Base-by-base conservation (phyloP, 2,113 vertebrate genomes). In the Sylvietta virens region DNA sequence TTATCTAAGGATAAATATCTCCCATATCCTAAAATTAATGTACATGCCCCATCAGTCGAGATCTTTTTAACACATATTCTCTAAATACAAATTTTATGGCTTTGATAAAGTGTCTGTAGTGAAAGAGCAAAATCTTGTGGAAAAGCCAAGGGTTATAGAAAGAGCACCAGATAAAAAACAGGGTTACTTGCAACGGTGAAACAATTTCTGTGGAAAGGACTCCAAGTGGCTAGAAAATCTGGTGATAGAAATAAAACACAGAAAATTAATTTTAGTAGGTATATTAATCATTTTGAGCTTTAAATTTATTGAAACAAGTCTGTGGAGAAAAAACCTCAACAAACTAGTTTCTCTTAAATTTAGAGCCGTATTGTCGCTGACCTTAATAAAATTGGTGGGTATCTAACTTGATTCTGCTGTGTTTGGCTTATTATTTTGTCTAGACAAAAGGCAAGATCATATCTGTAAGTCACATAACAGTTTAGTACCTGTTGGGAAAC, bases 361-460 rank as follows among this genome's bases (percentile, higher is more conserved):
- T 87, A 80, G 72, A 92, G 70, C 70, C 90, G 72, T 94, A 89
- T 85, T 94, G 45, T 37, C 66, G 71, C 81, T 84, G 89, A 87
- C 81, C 81, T 89, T 91, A 95, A 92, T 89, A 89, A 94, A 95
- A 86, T 78, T 89, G 81, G 84, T 64, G 61, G 50, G 70, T 65
- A 39, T 70, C 87, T 95, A 94, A 94, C 89, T 90, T 54, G 70
- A 84, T 91, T 97, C 66, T 91, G 62, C 78, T 77, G 58, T 39
- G 57, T 80, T 73, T 53, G 60, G 64, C 27, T 90, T 95, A 92
- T 96, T 97, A 92, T 94, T 95, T 90, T 81, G 88, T 96, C 95
- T 95, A 94, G 93, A 96, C 84, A 86, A 93, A 95, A 91, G 74
- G 70, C 21, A 0, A 95, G 87, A 94, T 93, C 66, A 51, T 90